Conservation (phyloP, 2,113 vertebrate species). For the Cynocephalus volans region DNA sequence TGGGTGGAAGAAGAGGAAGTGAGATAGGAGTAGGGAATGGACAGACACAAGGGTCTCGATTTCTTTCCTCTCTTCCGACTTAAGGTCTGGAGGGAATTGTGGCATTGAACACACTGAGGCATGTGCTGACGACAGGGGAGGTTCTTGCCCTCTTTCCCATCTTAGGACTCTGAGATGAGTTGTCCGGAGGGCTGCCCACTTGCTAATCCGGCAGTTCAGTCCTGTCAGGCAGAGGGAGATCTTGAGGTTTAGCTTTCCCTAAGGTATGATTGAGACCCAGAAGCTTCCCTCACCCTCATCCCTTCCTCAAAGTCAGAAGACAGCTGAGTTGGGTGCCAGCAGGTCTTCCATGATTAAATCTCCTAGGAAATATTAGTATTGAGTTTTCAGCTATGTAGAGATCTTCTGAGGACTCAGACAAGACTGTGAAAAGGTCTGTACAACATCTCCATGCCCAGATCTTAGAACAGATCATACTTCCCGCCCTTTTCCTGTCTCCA, state of each 20-base stretch:
- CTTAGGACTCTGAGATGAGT: not conserved
- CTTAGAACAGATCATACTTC: not conserved
- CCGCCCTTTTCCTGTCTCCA: not conserved
- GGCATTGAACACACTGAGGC: not conserved
- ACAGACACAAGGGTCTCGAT: not conserved
- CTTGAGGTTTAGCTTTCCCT: not conserved
- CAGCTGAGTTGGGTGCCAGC: not conserved
- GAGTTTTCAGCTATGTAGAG: not conserved
- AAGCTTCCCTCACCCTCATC: not conserved
- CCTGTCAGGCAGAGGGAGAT: not conserved
- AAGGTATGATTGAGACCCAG: not conserved
- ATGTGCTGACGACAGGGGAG: not conserved
- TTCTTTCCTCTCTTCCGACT: conserved; percentile 19
- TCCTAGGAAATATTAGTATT: not conserved
- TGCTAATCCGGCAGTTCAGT: not conserved
- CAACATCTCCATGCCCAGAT: not conserved
- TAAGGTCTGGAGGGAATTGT: not conserved
- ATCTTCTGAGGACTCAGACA: not conserved
- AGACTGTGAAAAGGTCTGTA: not conserved
- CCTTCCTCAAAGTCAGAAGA: not conserved
- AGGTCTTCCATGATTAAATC: not conserved
- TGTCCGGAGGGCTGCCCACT: not conserved
- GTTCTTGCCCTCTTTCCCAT: not conserved
- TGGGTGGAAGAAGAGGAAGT: not conserved
- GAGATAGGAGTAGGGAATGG: not conserved